Conservation (phyloP, 1,140 invertebrate species). For the Drosophila serrata region DNA sequence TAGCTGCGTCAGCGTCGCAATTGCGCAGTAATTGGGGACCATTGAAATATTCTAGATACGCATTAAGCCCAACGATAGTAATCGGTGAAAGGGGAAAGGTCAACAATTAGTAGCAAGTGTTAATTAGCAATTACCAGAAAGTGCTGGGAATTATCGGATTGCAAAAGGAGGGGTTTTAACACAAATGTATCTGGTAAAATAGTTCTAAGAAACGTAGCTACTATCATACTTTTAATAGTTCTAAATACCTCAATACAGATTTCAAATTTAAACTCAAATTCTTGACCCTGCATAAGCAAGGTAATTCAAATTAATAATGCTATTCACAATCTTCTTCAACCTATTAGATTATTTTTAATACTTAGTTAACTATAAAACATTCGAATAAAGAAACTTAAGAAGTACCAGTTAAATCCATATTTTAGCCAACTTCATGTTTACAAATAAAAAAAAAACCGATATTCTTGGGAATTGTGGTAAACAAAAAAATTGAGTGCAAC, state of each 20-base stretch:
- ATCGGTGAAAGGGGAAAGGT: neutral
- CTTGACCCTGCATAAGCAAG: neutral
- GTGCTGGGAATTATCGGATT: neutral
- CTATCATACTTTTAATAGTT: neutral
- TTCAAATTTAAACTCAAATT: neutral
- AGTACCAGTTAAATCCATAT: too few relatives aligned
- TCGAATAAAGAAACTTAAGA: too few relatives aligned
- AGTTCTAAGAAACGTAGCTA: neutral
- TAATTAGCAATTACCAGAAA: constrained; percentile 6
- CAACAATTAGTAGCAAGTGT: neutral
- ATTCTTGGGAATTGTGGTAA: constrained; percentile 5
- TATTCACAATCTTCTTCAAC: too few relatives aligned
- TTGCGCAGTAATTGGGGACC: constrained; percentile 36
- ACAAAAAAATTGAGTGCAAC: neutral
- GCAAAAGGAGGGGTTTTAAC: too few relatives aligned
- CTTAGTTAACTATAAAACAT: too few relatives aligned
- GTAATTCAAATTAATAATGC: too few relatives aligned
- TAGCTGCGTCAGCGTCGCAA: constrained; percentile 30
- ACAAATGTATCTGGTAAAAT: too few relatives aligned
- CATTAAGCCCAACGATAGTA: constrained; percentile 9
- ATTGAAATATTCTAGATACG: constrained; percentile 34
- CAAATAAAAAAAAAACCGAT: too few relatives aligned
- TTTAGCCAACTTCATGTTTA: too few relatives aligned
- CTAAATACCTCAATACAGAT: neutral
- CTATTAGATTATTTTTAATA: too few relatives aligned